These are phyloP conservation scores for Nyctalus aviator DNA, from an alignment of 2,797 vertebrate genomes.

Conservation along the genomic window DNA sequence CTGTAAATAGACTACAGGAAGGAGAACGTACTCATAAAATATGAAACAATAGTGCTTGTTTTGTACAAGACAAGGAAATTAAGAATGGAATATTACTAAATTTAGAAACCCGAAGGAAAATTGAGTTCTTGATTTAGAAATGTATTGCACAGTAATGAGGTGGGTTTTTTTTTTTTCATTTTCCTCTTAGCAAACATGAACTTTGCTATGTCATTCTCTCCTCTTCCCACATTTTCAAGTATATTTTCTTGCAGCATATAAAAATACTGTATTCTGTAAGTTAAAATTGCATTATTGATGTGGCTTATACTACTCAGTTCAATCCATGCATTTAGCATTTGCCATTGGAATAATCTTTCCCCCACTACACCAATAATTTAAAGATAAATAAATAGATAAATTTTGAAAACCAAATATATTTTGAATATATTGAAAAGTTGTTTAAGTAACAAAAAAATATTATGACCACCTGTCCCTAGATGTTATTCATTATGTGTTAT, in stretches of 20 bases:
- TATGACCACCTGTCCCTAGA: background rate
- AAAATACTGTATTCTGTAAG: background rate
- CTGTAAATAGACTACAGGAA: conserved; percentile 56
- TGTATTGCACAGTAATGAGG: conserved; percentile 1
- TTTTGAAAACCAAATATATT: background rate
- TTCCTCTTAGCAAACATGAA: conserved; percentile 29
- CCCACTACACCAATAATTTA: background rate
- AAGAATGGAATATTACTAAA: conserved; percentile 72
- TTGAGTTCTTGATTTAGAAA: conserved; percentile 71
- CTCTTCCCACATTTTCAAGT: background rate
- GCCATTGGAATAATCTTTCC: background rate
- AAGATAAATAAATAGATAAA: background rate
- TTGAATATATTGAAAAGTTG: background rate
- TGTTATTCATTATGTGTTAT: background rate
- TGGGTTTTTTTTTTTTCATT: background rate
- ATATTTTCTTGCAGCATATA: background rate
- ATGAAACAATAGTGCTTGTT: conserved; percentile 71
- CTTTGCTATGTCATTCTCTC: background rate
- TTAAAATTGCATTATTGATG: background rate
- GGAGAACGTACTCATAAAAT: conserved; percentile 68
- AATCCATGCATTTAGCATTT: background rate
- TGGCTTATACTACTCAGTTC: background rate
- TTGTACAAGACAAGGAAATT: conserved; percentile 42
- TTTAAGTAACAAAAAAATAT: conserved; percentile 15
- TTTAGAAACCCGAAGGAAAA: conserved; percentile 72